phyloP scores from a whole-genome alignment of 2,797 vertebrate species.

The Sciurus carolinensis region DNA sequence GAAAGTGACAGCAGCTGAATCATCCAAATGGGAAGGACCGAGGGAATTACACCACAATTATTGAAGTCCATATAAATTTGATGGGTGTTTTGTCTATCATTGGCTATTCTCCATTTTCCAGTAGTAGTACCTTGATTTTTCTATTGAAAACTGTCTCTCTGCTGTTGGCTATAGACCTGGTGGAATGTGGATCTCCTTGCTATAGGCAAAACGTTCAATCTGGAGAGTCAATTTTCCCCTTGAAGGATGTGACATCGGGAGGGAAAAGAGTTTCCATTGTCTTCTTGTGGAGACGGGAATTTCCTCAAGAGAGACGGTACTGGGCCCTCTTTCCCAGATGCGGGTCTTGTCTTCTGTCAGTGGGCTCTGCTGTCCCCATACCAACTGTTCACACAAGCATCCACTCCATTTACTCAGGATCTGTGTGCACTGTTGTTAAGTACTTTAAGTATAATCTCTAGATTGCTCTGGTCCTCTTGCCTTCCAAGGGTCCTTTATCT shows the following conservation, averaged over 20 bases:
- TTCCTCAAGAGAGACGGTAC: not conserved
- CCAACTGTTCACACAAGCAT: not conserved
- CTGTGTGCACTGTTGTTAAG: not conserved
- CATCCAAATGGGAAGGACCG: not conserved
- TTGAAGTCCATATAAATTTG: not conserved
- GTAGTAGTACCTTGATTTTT: not conserved
- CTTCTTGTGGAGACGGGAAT: not conserved
- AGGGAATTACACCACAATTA: not conserved
- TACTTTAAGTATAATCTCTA: not conserved
- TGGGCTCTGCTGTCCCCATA: not conserved
- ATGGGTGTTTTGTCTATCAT: not conserved
- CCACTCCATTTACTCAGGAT: not conserved
- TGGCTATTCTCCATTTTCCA: not conserved
- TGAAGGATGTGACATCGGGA: not conserved
- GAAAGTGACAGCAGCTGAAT: not conserved
- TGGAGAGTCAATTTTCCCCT: not conserved
- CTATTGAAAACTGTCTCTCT: not conserved
- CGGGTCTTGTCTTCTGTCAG: not conserved
- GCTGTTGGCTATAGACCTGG: not conserved
- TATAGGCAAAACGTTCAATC: not conserved
- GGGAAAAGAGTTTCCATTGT: not conserved
- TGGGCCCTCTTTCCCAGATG: not conserved
- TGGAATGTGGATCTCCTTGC: not conserved
- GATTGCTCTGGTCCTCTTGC: not conserved
- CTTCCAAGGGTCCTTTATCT: not conserved